These are phyloP conservation scores for Hydrolagus affinis DNA, from an alignment of 2,113 vertebrate species.

Conservation along the genomic window DNA sequence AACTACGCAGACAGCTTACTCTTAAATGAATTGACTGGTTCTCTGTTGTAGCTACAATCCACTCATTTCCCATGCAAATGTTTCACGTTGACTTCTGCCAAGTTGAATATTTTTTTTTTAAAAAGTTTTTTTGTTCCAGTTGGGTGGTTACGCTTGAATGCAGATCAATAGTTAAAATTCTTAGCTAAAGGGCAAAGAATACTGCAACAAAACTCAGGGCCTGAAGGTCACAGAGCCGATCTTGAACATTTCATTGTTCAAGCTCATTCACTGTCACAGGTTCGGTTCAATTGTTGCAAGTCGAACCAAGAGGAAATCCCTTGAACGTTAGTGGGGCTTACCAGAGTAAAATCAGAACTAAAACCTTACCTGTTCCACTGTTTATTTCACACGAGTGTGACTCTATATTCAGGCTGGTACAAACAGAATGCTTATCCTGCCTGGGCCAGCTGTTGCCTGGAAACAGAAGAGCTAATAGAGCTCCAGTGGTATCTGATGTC, in stretches of 20 bases:
- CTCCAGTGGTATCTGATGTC: background rate
- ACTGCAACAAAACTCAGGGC: background rate
- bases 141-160: background rate
- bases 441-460: background rate
- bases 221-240: background rate
- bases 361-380: background rate
- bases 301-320: background rate
- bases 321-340: background rate
- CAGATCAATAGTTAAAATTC: background rate
- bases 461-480: constrained; percentile 14
- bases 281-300: background rate
- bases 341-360: constrained; percentile 2
- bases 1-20: too few relatives aligned
- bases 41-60: too few relatives aligned
- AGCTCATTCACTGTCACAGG: background rate
- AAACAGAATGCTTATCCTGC: background rate
- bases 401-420: background rate
- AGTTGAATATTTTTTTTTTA: background rate
- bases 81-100: background rate
- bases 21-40: too few relatives aligned
- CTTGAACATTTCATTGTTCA: background rate
- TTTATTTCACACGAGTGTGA: background rate
- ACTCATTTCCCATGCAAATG: background rate
- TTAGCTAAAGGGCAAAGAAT: background rate
- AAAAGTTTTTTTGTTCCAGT: too few relatives aligned